Conservation (phyloP, 2,113 vertebrate species). For the Tragelaphus strepsiceros region DNA sequence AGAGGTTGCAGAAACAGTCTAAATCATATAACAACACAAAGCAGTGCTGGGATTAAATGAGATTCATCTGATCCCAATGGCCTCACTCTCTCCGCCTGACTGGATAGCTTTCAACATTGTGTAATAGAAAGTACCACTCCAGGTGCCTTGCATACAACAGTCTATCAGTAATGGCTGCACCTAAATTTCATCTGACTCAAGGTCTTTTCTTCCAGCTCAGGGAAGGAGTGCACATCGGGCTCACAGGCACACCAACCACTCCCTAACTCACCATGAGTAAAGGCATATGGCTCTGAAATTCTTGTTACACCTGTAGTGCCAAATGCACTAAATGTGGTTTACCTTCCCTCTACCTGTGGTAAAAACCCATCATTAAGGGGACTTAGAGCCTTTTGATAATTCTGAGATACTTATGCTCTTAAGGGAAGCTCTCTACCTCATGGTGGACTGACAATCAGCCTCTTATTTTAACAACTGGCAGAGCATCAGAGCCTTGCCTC, state of each 20-base stretch:
- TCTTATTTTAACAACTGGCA: constrained; percentile 39
- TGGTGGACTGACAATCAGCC: neutral
- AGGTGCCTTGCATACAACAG: neutral
- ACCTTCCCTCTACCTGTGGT: neutral
- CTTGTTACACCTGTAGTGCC: neutral
- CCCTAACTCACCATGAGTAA: neutral
- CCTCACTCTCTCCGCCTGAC: neutral
- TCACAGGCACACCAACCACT: neutral
- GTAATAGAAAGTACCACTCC: neutral
- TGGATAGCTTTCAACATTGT: neutral
- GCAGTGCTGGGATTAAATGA: neutral
- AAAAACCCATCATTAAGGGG: neutral
- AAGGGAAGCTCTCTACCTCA: neutral
- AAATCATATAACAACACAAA: neutral
- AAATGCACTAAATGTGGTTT: neutral
- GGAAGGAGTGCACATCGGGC: neutral
- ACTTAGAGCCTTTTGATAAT: neutral
- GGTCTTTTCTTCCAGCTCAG: neutral
- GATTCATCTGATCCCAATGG: neutral
- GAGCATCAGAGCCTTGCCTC: neutral
- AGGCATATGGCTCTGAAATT: neutral
- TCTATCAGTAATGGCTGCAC: neutral
- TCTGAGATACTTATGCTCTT: neutral
- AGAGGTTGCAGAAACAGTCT: neutral
- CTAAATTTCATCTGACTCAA: neutral